Evolutionary conservation across 2,797 vertebrate genomes (phyloP).

Genomic region (Pseudomugil tenellus): DNA sequence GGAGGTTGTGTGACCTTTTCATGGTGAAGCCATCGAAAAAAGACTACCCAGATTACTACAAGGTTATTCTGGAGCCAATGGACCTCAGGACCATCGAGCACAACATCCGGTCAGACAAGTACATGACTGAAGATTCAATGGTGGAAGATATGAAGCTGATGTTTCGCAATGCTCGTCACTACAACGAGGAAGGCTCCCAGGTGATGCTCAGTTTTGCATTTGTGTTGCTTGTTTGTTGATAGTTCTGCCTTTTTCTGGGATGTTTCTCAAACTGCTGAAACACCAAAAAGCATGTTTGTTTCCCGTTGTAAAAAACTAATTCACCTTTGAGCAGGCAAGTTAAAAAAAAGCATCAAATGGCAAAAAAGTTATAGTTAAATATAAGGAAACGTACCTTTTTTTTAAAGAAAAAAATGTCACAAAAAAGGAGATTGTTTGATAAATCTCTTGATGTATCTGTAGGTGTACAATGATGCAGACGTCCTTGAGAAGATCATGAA

Average conservation of each 20-base stretch:
- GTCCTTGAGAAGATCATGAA: slow-evolving; percentile 95
- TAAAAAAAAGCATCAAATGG: not conserved
- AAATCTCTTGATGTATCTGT: slow-evolving; percentile 21
- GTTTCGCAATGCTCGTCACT: slow-evolving; percentile 98
- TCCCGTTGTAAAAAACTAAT: slow-evolving; percentile 3
- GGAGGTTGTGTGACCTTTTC: slow-evolving; percentile 95
- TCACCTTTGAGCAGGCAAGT: not conserved
- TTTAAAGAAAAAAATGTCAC: not conserved
- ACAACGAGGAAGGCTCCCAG: slow-evolving; percentile 98
- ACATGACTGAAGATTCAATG: slow-evolving; percentile 90
- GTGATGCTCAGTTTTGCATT: slow-evolving; percentile 67
- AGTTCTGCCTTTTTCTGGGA: not conserved
- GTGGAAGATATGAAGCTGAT: slow-evolving; percentile 96
- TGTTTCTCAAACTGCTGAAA: not conserved
- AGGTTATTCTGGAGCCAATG: slow-evolving; percentile 98
- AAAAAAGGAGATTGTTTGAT: not conserved
- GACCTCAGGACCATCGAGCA: slow-evolving; percentile 96
- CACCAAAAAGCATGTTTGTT: not conserved
- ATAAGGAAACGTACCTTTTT: too few species aligned
- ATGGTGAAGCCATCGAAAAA: slow-evolving; percentile 99
- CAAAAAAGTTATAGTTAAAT: not conserved
- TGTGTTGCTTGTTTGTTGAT: not conserved
- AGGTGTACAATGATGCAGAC: slow-evolving; percentile 98
- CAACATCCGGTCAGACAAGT: slow-evolving; percentile 96
- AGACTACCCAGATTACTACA: slow-evolving; percentile 99